These are phyloP conservation scores for Neocloeon triangulifer DNA, from an alignment of 1,140 invertebrate species.

Conservation along the genomic window DNA sequence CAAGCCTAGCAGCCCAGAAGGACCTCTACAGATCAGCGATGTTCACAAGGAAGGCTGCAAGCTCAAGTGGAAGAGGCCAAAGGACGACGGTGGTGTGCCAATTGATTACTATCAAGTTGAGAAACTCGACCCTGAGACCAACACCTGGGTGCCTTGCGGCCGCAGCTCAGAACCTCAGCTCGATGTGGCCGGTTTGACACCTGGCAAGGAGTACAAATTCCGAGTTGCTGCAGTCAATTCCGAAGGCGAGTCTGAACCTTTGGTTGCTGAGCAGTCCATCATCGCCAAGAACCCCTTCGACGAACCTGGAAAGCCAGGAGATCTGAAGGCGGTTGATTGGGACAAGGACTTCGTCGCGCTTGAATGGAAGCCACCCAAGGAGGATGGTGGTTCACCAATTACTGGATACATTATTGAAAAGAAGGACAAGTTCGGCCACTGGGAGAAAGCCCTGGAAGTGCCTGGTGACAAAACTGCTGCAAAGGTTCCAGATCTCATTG, in stretches of 20 bases:
- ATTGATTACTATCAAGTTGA: conserved; percentile 89
- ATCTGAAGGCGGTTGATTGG: conserved; percentile 83
- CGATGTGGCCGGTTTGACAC: conserved; percentile 67
- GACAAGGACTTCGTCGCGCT: conserved; percentile 87
- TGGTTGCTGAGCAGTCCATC: conserved; percentile 67
- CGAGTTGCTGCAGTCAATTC: conserved; percentile 87
- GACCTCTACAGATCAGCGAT: conserved; percentile 66
- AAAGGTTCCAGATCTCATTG: conserved; percentile 69
- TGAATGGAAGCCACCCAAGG: conserved; percentile 56
- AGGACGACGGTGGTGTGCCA: conserved; percentile 65
- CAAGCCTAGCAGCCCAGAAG: conserved; percentile 67
- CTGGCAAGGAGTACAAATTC: conserved; percentile 85
- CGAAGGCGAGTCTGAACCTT: conserved; percentile 85
- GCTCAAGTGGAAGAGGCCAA: conserved; percentile 81
- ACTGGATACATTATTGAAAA: conserved; percentile 75
- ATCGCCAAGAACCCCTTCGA: conserved; percentile 93
- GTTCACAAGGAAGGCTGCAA: conserved; percentile 84
- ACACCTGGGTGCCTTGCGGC: conserved; percentile 83
- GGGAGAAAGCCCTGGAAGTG: conserved; percentile 74
- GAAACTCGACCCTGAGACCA: conserved; percentile 79
- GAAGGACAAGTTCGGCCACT: conserved; percentile 83
- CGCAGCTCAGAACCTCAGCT: conserved; percentile 53
- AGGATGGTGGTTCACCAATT: conserved; percentile 70
- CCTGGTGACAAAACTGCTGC: conserved; percentile 59
- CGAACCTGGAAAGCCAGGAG: conserved; percentile 78